phyloP scores from a whole-genome alignment of 2,888 invertebrate genomes.

The Xestobium rufovillosum region DNA sequence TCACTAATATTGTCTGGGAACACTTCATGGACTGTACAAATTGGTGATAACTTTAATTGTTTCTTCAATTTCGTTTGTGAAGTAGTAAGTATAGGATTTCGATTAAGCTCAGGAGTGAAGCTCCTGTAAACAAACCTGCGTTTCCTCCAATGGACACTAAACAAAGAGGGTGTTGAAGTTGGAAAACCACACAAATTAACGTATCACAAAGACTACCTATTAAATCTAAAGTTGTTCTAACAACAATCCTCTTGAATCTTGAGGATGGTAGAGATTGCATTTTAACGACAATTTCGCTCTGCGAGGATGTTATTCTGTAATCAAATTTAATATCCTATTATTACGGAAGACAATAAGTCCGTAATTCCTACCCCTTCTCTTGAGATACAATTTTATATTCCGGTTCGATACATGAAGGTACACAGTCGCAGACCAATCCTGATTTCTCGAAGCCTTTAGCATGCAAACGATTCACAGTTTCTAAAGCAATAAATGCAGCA shows the following conservation, averaged over 20 bases:
- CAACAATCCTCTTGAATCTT: slow-evolving; percentile 53
- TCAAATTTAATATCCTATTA: too few relatives aligned
- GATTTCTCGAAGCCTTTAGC: slow-evolving; percentile 41
- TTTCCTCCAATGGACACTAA: slow-evolving; percentile 56
- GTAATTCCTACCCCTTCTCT: slow-evolving; percentile 47
- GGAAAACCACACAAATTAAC: slow-evolving; percentile 11
- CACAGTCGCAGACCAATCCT: slow-evolving; percentile 49
- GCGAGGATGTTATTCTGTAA: slow-evolving; percentile 23
- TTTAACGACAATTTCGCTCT: slow-evolving; percentile 42
- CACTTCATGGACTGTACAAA: too few relatives aligned
- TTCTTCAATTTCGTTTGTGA: slow-evolving; percentile 34
- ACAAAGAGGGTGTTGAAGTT: slow-evolving; percentile 28
- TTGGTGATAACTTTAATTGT: neutral
- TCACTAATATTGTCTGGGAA: too few relatives aligned
- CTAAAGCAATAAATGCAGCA: slow-evolving; percentile 28
- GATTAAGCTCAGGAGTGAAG: slow-evolving; percentile 51
- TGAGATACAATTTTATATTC: slow-evolving; percentile 48
- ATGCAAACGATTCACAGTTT: slow-evolving; percentile 42
- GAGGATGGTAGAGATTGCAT: slow-evolving; percentile 50
- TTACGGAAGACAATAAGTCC: too few relatives aligned
- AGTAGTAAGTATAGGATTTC: slow-evolving; percentile 52
- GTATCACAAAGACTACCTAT: slow-evolving; percentile 45
- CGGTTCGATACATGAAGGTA: slow-evolving; percentile 54
- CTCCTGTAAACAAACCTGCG: slow-evolving; percentile 54
- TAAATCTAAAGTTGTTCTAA: slow-evolving; percentile 52